phyloP scores from a whole-genome alignment of 2,797 vertebrate genomes.

The Rhinichthys osculus region DNA sequence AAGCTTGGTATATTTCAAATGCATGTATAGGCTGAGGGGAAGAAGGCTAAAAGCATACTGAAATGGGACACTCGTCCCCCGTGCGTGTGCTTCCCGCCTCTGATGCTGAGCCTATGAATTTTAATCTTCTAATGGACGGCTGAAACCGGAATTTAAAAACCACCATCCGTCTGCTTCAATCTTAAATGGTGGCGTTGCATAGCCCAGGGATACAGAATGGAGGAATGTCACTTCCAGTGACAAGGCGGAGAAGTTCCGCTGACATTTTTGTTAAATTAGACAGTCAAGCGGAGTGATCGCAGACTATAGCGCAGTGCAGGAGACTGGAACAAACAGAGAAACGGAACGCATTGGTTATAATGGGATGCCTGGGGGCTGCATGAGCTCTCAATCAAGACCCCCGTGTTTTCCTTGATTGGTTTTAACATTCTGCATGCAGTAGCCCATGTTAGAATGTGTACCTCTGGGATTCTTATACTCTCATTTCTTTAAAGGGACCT shows the following conservation, averaged over 20 bases:
- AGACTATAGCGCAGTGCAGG: slow-evolving; percentile 13
- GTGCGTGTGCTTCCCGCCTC: slow-evolving; percentile 2
- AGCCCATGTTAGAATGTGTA: slow-evolving; percentile 6
- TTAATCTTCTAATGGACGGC: slow-evolving; percentile 51
- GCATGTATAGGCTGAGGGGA: slow-evolving; percentile 3
- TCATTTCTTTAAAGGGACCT: slow-evolving; percentile 2
- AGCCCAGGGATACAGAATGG: slow-evolving; percentile 43
- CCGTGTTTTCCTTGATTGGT: slow-evolving; percentile 32
- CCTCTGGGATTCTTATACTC: background rate
- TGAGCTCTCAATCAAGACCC: slow-evolving; percentile 17
- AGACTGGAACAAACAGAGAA: slow-evolving; percentile 39
- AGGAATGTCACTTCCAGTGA: slow-evolving; percentile 41
- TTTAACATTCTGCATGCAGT: slow-evolving; percentile 37
- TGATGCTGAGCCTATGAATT: slow-evolving; percentile 49
- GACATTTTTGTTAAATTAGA: slow-evolving; percentile 58
- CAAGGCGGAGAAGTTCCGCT: slow-evolving; percentile 26
- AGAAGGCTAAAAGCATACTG: slow-evolving; percentile 19
- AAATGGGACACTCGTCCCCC: slow-evolving; percentile 19
- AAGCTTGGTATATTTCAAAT: slow-evolving; percentile 37
- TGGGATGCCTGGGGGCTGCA: slow-evolving; percentile 51
- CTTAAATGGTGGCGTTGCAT: slow-evolving; percentile 35
- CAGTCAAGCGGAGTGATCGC: background rate
- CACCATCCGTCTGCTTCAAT: slow-evolving; percentile 39
- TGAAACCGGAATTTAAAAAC: slow-evolving; percentile 44
- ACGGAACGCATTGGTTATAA: slow-evolving; percentile 33